phyloP scores from a whole-genome alignment of 2,888 invertebrate genomes.

The Orthosia gracilis region DNA sequence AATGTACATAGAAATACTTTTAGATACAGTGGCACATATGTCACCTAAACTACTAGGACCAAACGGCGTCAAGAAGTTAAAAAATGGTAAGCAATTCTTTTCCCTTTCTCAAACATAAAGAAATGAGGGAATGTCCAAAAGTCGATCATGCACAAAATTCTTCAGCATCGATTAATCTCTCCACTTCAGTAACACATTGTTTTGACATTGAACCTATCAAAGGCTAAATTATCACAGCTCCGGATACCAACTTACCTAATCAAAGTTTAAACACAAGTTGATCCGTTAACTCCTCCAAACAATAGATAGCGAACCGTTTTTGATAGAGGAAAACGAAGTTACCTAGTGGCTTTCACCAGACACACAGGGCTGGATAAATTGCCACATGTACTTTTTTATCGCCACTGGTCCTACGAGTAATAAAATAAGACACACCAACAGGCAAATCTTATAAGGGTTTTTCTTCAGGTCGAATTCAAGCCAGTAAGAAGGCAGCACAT shows the following conservation, averaged over 20 bases:
- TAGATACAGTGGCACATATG: constrained; percentile 91
- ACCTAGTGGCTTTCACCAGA: background rate
- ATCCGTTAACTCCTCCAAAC: constrained; percentile 61
- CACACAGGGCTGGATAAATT: no score
- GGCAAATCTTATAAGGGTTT: background rate
- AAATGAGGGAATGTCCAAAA: background rate
- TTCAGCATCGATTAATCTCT: constrained; percentile 38
- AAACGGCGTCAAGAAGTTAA: constrained; percentile 92
- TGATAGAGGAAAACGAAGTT: background rate
- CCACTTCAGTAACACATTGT: constrained; percentile 53
- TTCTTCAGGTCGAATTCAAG: constrained; percentile 90
- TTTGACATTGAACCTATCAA: constrained; percentile 68
- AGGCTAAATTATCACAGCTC: constrained; percentile 63
- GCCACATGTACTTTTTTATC: background rate
- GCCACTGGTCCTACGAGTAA: no score
- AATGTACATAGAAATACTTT: constrained; percentile 92
- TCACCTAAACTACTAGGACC: constrained; percentile 91
- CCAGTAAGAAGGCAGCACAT: constrained; percentile 91
- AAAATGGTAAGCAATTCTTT: constrained; percentile 81
- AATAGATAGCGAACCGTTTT: constrained; percentile 55
- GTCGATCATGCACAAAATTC: constrained; percentile 5
- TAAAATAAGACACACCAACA: no score
- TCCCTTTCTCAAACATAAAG: no score
- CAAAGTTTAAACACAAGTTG: constrained; percentile 67
- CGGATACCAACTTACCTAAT: constrained; percentile 67